phyloP scores from a whole-genome alignment of 2,888 invertebrate species.

The Oconnorella tubifera region DNA sequence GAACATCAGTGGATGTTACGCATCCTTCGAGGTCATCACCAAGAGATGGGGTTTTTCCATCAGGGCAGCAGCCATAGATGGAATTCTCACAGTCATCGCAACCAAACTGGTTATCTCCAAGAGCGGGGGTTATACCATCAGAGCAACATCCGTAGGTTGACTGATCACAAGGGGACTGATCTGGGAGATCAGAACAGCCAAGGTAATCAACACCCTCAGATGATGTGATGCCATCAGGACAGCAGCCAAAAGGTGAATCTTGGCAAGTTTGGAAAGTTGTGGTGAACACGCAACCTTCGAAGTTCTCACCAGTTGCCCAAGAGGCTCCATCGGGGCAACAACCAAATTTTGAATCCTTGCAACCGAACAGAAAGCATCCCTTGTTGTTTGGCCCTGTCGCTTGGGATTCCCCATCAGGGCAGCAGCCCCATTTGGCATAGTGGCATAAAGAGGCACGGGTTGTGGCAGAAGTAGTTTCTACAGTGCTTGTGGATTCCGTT shows the following conservation, averaged over 20 bases:
- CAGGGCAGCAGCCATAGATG: background rate
- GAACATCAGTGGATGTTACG: background rate
- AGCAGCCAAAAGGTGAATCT: conserved; percentile 69
- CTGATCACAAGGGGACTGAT: no score
- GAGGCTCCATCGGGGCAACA: conserved; percentile 67
- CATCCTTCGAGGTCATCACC: no score
- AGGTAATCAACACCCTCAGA: no score
- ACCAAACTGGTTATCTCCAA: conserved; percentile 68
- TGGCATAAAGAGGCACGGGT: conserved; percentile 44
- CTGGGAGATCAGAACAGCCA: no score
- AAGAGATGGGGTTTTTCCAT: background rate
- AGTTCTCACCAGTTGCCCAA: conserved; percentile 65
- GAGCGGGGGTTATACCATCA: conserved; percentile 74
- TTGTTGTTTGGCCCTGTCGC: conserved; percentile 69
- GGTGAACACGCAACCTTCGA: conserved; percentile 64
- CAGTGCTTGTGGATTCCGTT: background rate
- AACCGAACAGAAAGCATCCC: conserved; percentile 71
- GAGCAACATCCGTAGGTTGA: conserved; percentile 63
- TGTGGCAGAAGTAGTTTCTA: background rate
- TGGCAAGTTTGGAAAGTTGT: background rate
- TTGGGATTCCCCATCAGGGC: conserved; percentile 78
- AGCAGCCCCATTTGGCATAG: conserved; percentile 63
- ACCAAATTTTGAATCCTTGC: conserved; percentile 54
- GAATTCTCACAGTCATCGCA: no score
- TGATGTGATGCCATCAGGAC: conserved; percentile 55